Base-by-base conservation (phyloP, 2,113 vertebrate genomes). In the Colossoma macropomum region DNA sequence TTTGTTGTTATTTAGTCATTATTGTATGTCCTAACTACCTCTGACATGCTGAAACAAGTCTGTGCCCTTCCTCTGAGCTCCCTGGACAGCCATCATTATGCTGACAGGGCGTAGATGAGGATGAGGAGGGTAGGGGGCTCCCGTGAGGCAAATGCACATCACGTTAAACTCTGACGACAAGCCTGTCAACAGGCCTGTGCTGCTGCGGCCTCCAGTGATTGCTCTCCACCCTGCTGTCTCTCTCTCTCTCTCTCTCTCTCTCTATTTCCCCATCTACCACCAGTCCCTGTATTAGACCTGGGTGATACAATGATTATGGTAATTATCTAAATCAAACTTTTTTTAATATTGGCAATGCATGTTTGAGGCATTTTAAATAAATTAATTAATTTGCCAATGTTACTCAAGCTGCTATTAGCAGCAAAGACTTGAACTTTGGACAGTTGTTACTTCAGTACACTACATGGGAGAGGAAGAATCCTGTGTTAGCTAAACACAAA, bases 161-260 rank as follows among this genome's bases (percentile, higher is more conserved):
- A 88, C 32, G 16, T 79, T 81, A 87, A 87, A 82, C 50, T 82
- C 72, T 56, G 27, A 54, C 45, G 71, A 82, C 86, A 80, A 65
- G 63, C 38, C 66, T 85, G 80, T 80, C 79, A 52, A 82, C 79
- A 66, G 45, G 70, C 78, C 34, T 19, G 15, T 54, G 59, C 54
- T 77, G 30, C 38, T 54, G n/a, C 41, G 17, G 66, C 48, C 28
- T 41, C 56, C 72, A 63, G 54, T 83, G 63, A 76, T 65, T 32
- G 0, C 23, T 80, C 17, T 38, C 9, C 23, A 25, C 16, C 30
- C 21, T 19, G 63, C 25, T 78, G 12, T 11, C 28, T 7, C 34
- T 62, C 27, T 30, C 41, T 66, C 19, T 11, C 41, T 77, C 32
- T 45, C 75, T 75, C 34, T 27, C 34, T 41, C 16, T 13, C 48